Evolutionary conservation across 1,140 invertebrate species (phyloP).

Genomic region (Zaprionus ornatus): DNA sequence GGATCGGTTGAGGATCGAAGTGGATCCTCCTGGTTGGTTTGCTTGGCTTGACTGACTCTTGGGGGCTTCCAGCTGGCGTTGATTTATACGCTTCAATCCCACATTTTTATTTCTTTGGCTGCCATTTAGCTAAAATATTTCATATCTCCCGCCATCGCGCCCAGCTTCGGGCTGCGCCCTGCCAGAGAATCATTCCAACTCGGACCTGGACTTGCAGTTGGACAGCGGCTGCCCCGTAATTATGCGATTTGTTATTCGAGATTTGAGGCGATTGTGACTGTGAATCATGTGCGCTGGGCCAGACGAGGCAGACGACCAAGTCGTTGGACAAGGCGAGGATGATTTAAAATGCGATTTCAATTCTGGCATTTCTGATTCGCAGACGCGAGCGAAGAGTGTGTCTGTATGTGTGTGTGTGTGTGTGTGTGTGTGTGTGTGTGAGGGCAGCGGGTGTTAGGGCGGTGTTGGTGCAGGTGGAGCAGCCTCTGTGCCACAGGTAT

Average conservation of each 20-base stretch:
- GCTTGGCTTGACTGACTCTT: slow-evolving; percentile 27
- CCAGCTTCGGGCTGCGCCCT: slow-evolving; percentile 22
- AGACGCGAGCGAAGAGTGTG: slow-evolving; percentile 17
- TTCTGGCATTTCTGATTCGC: slow-evolving; percentile 84
- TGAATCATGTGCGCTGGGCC: slow-evolving; percentile 68
- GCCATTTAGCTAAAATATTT: slow-evolving; percentile 83
- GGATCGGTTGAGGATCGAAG: slow-evolving; percentile 13
- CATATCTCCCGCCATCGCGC: slow-evolving; percentile 74
- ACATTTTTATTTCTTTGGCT: slow-evolving; percentile 81
- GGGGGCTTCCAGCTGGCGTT: slow-evolving; percentile 35
- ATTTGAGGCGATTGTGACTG: slow-evolving; percentile 84
- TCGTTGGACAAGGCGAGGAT: slow-evolving; percentile 53
- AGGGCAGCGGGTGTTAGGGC: background rate
- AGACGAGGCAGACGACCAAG: slow-evolving; percentile 6
- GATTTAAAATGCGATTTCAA: slow-evolving; percentile 84
- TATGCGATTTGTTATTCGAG: slow-evolving; percentile 84
- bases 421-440: background rate
- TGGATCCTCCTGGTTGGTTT: slow-evolving; percentile 8
- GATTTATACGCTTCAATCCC: slow-evolving; percentile 84
- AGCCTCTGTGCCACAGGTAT: slow-evolving; percentile 33
- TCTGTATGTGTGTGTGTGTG: background rate
- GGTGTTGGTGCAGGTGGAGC: background rate
- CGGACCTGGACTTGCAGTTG: slow-evolving; percentile 24
- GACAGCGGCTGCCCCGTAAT: slow-evolving; percentile 81
- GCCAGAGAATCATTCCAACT: slow-evolving; percentile 32